Conservation (phyloP, 2,797 vertebrate species). For the Siniperca obscura region DNA sequence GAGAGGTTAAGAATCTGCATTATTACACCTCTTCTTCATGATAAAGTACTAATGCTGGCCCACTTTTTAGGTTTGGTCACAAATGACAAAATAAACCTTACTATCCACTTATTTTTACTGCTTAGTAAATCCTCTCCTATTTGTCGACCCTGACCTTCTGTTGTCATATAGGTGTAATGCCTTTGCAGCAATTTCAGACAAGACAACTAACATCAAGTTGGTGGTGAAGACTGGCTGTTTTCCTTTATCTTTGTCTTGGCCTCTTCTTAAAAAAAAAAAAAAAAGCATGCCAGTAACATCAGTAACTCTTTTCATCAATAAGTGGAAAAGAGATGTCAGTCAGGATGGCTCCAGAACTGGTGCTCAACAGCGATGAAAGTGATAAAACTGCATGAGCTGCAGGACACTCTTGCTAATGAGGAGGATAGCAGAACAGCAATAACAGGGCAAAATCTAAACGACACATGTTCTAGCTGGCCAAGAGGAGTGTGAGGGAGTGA, state of each 20-base stretch:
- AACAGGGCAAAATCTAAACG: constrained; percentile 1
- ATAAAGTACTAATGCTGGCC: not conserved
- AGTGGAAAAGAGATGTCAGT: not conserved
- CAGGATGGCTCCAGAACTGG: not conserved
- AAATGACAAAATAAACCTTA: not conserved
- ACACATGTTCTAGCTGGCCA: constrained; percentile 15
- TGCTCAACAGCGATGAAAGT: not conserved
- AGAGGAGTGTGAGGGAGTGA: constrained; percentile 6
- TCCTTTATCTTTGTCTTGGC: not conserved
- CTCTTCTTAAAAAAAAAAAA: not conserved
- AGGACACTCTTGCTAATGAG: not conserved
- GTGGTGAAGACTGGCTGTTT: not conserved
- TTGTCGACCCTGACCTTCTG: not conserved
- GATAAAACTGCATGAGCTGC: constrained; percentile 2
- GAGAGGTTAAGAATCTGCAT: not conserved
- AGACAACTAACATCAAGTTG: not conserved
- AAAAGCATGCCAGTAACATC: not conserved
- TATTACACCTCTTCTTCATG: not conserved
- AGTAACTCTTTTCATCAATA: constrained; percentile 2
- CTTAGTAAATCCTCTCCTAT: not conserved
- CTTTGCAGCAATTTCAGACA: not conserved
- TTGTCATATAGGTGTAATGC: not conserved
- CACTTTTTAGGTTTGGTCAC: not conserved
- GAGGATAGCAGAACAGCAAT: constrained; percentile 3
- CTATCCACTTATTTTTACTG: not conserved